Evolutionary conservation across 2,888 invertebrate species (phyloP).

Genomic region (Trichogramma dendrolimi): DNA sequence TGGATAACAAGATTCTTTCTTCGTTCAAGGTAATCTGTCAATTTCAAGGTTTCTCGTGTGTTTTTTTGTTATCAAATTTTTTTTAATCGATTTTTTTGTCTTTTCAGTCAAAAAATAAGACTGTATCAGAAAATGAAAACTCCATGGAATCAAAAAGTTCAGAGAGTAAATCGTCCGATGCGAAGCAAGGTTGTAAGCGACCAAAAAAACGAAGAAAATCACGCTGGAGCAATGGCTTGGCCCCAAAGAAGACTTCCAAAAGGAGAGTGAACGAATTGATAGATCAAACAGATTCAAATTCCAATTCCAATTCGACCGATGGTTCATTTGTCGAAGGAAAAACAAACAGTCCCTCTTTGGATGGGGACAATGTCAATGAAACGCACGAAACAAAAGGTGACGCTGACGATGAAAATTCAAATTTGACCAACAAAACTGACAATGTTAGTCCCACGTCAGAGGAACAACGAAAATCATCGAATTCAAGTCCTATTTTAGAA

Average conservation of each 20-base stretch:
- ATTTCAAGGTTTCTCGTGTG: too few relatives aligned
- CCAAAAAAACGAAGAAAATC: slow-evolving; percentile 34
- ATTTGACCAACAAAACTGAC: background rate
- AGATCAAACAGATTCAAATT: slow-evolving; percentile 7
- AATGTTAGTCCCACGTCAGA: background rate
- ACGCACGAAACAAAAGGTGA: background rate
- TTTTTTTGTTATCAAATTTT: background rate
- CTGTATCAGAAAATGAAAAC: background rate
- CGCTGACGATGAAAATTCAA: background rate
- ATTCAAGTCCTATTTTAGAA: background rate
- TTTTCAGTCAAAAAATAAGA: background rate
- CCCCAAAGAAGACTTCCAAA: slow-evolving; percentile 30
- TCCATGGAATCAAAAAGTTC: slow-evolving; percentile 9
- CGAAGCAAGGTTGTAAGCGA: slow-evolving; percentile 2
- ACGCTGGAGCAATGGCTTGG: slow-evolving; percentile 41
- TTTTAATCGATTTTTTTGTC: background rate
- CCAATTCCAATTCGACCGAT: slow-evolving; percentile 21
- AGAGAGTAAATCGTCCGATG: slow-evolving; percentile 3
- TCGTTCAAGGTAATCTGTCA: slow-evolving; percentile 38
- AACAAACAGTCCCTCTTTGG: too few relatives aligned
- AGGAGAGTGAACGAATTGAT: slow-evolving; percentile 14
- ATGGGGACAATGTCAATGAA: background rate
- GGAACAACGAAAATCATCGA: background rate
- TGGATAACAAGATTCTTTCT: slow-evolving; percentile 44
- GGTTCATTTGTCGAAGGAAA: background rate